phyloP scores from a whole-genome alignment of 2,113 vertebrate species.

The Girardinichthys multiradiatus region DNA sequence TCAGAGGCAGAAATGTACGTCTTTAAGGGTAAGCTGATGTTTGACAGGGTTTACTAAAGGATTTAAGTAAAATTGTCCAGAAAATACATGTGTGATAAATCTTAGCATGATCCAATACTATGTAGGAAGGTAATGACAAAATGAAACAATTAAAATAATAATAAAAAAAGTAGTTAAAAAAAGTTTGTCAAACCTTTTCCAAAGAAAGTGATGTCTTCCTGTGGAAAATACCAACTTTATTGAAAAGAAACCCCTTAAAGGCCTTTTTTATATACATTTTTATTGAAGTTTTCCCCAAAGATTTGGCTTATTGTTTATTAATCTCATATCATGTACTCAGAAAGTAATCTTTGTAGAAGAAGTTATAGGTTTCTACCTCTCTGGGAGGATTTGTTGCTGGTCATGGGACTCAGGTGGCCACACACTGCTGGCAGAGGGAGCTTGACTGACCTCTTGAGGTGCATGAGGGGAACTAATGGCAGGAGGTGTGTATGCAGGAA shows the following conservation, averaged over 20 bases:
- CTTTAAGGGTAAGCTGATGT: too few species aligned
- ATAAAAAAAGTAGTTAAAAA: neutral
- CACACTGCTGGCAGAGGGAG: slow-evolving; percentile 46
- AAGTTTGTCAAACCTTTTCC: too few species aligned
- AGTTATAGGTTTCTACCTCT: slow-evolving; percentile 1
- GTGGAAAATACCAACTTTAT: too few species aligned
- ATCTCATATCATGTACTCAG: neutral
- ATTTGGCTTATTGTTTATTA: neutral
- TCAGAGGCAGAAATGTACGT: too few species aligned
- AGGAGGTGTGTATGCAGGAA: neutral
- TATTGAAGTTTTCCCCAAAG: neutral
- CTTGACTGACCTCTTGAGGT: slow-evolving; percentile 78
- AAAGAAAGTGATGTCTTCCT: too few species aligned
- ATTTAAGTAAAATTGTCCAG: too few species aligned
- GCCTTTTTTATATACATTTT: too few species aligned
- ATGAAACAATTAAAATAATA: neutral
- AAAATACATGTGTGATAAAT: too few species aligned
- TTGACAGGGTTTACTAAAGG: too few species aligned
- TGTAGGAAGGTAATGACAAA: neutral
- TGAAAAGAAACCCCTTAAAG: too few species aligned
- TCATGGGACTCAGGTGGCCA: slow-evolving; percentile 39
- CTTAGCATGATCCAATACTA: too few species aligned
- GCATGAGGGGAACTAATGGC: slow-evolving; percentile 41
- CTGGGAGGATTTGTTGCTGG: neutral
- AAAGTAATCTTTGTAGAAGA: too few species aligned